These are phyloP conservation scores for Carabus problematicus DNA, from an alignment of 2,888 invertebrate species.

Conservation along the genomic window DNA sequence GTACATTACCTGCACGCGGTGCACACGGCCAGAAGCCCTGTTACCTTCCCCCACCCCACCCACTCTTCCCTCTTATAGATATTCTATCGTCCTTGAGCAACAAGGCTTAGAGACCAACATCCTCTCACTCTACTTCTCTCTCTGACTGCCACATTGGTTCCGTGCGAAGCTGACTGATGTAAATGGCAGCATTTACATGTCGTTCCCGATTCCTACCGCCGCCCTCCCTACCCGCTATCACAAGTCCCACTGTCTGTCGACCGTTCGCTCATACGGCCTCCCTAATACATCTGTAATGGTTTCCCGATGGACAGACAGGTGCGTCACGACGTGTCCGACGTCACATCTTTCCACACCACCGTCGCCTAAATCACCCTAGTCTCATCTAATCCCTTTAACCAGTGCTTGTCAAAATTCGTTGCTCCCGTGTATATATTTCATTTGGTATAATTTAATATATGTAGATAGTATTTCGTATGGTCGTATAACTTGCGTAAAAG, in stretches of 20 bases:
- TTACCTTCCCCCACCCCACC: background rate
- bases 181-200: constrained; percentile 26
- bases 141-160: background rate
- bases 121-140: too few species aligned
- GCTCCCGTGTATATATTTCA: too few species aligned
- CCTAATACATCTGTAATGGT: constrained; percentile 36
- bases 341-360: background rate
- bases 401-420: too few species aligned
- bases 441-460: too few species aligned
- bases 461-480: too few species aligned
- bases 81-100: too few species aligned
- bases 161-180: constrained; percentile 10
- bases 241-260: background rate
- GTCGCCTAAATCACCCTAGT: too few species aligned
- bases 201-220: background rate
- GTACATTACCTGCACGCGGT: constrained; percentile 34
- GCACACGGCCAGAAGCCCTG: constrained; percentile 5
- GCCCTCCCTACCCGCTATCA: background rate
- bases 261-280: constrained; percentile 12
- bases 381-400: too few species aligned
- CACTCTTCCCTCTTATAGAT: too few species aligned
- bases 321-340: constrained; percentile 12
- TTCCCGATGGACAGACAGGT: constrained; percentile 26
- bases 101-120: too few species aligned
- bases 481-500: too few species aligned